Evolutionary conservation across 2,888 invertebrate genomes (phyloP).

Genomic region (Ectobius pallidus): DNA sequence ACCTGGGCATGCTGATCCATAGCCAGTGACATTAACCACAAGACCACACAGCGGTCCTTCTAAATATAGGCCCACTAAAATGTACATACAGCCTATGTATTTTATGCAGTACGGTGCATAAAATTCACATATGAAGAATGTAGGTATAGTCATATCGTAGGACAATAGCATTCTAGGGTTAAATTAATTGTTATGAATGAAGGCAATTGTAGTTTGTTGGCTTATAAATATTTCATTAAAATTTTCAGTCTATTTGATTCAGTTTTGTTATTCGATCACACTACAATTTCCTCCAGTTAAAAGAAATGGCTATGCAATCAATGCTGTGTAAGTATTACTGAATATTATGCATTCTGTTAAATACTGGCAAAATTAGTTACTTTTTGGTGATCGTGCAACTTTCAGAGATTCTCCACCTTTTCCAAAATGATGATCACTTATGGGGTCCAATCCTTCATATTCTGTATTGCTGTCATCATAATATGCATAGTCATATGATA

Average conservation of each 20-base stretch:
- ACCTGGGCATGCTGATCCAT: no score
- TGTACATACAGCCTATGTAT: no score
- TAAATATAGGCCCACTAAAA: no score
- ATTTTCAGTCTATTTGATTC: neutral
- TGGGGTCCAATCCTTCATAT: slow-evolving; percentile 57
- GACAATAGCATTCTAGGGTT: no score
- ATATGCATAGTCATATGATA: slow-evolving; percentile 84
- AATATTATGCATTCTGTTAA: neutral
- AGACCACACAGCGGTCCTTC: no score
- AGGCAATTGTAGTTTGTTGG: no score
- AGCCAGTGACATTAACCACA: no score
- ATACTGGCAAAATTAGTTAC: neutral
- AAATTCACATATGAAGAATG: no score
- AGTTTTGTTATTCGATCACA: neutral
- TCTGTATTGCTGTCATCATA: slow-evolving; percentile 69
- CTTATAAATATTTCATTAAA: no score
- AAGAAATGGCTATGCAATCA: neutral
- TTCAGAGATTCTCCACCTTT: slow-evolving; percentile 42
- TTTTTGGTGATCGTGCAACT: slow-evolving; percentile 32
- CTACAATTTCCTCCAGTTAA: neutral
- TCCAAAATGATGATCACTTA: slow-evolving; percentile 44
- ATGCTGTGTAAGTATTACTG: neutral
- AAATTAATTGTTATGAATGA: no score
- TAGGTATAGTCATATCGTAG: no score
- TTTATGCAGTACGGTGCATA: no score